Evolutionary conservation across 1,140 invertebrate species (phyloP).

Genomic region (Drosophila paulistorum): DNA sequence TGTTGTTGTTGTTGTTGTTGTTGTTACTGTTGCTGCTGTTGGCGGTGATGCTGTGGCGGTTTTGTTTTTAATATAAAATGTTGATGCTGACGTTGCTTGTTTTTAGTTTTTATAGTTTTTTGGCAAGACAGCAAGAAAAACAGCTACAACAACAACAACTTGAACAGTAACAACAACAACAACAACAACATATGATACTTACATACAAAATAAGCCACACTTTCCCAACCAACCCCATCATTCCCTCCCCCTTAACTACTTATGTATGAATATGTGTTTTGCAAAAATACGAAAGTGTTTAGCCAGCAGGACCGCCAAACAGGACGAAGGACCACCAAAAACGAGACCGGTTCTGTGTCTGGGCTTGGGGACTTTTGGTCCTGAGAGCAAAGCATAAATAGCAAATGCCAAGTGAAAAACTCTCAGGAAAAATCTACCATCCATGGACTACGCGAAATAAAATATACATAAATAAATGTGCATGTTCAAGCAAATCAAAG

Average conservation of each 20-base stretch:
- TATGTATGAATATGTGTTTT: constrained; percentile 30
- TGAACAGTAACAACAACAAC: constrained; percentile 23
- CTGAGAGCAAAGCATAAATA: constrained; percentile 53
- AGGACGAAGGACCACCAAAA: too few species aligned
- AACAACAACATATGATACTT: constrained; percentile 28
- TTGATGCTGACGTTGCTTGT: constrained; percentile 78
- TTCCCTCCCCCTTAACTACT: not conserved
- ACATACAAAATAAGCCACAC: constrained; percentile 44
- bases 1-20: constrained; percentile 24
- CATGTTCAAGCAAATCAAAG: constrained; percentile 73
- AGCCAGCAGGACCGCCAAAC: constrained; percentile 41
- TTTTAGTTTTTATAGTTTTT: constrained; percentile 71
- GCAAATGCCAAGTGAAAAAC: constrained; percentile 55
- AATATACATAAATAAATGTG: constrained; percentile 78
- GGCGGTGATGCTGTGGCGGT: constrained; percentile 36
- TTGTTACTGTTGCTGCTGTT: constrained; percentile 42
- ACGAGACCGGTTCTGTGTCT: not conserved
- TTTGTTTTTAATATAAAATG: constrained; percentile 79
- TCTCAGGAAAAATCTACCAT: constrained; percentile 34
- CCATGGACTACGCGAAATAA: constrained; percentile 56
- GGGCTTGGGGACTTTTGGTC: constrained; percentile 4
- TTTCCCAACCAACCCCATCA: constrained; percentile 8
- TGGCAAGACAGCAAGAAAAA: constrained; percentile 46
- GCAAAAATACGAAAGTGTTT: constrained; percentile 65
- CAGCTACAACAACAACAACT: constrained; percentile 46